Conservation (phyloP, 2,113 vertebrate species). For the Aptenodytes patagonicus region DNA sequence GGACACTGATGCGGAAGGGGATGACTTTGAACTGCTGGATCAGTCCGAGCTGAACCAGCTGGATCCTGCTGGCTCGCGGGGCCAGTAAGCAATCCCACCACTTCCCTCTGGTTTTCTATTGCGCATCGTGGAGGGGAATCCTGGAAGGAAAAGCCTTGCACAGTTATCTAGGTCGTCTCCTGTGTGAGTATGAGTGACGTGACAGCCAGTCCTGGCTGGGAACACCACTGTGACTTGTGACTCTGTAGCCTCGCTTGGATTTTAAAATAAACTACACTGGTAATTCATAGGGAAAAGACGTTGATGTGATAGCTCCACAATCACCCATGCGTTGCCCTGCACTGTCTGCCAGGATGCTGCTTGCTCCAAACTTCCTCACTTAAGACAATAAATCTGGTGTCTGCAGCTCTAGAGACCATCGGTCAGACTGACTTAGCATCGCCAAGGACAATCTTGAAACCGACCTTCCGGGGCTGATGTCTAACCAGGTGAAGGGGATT, state of each 20-base stretch:
- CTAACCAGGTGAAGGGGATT: not conserved
- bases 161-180: not conserved
- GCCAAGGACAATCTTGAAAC: not conserved
- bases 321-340: not conserved
- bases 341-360: not conserved
- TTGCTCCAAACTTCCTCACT: constrained; percentile 2
- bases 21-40: constrained; percentile 98
- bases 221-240: constrained; percentile 26
- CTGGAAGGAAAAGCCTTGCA: constrained; percentile 20
- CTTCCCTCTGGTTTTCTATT: constrained; percentile 67
- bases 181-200: not conserved
- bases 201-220: not conserved
- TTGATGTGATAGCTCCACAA: constrained; percentile 15
- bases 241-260: constrained; percentile 30
- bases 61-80: constrained; percentile 83
- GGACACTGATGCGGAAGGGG: constrained; percentile 92
- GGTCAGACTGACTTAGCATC: not conserved
- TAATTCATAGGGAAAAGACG: not conserved
- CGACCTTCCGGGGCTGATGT: not conserved
- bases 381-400: not conserved
- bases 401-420: not conserved
- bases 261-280: constrained; percentile 38
- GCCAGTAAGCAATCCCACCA: constrained; percentile 54
- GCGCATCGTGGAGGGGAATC: not conserved
- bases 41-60: constrained; percentile 94